Evolutionary conservation across 2,797 vertebrate genomes (phyloP).

Genomic region (Gallinago nigripennis): DNA sequence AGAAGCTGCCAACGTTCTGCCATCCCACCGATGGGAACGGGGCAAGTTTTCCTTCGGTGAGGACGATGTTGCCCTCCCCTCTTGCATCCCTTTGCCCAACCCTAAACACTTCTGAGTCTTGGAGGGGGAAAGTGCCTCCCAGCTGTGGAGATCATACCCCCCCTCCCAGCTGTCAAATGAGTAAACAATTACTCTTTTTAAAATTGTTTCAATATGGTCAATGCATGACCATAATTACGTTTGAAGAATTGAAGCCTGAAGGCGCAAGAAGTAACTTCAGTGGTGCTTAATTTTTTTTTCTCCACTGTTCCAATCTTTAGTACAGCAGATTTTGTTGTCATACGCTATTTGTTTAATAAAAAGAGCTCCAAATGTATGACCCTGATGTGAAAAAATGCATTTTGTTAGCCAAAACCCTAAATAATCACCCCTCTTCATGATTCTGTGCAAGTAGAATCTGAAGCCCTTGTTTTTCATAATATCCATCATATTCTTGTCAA

Average conservation of each 20-base stretch:
- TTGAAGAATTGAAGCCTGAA: background rate
- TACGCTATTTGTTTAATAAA: slow-evolving; percentile 5
- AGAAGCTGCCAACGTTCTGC: background rate
- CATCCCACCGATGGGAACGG: accelerated
- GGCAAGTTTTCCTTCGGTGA: background rate
- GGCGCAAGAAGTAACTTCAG: slow-evolving; percentile 10
- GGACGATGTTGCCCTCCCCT: background rate
- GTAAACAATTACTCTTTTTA: background rate
- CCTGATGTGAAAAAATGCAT: slow-evolving; percentile 17
- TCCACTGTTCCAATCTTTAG: background rate
- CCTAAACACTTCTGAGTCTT: background rate
- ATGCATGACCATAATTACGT: background rate
- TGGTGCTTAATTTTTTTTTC: background rate
- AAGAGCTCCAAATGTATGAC: slow-evolving; percentile 28
- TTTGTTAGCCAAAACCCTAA: slow-evolving; percentile 10
- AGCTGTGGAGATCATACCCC: background rate
- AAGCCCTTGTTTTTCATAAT: background rate
- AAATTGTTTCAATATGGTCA: background rate
- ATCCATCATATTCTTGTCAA: background rate
- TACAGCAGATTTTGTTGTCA: slow-evolving; percentile 14
- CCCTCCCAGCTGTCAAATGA: background rate
- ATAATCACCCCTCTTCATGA: background rate
- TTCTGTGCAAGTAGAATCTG: background rate
- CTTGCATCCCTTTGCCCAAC: background rate
- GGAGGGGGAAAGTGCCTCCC: background rate